Base-by-base conservation (phyloP, 2,888 invertebrate genomes). In the Camponotus fellah region DNA sequence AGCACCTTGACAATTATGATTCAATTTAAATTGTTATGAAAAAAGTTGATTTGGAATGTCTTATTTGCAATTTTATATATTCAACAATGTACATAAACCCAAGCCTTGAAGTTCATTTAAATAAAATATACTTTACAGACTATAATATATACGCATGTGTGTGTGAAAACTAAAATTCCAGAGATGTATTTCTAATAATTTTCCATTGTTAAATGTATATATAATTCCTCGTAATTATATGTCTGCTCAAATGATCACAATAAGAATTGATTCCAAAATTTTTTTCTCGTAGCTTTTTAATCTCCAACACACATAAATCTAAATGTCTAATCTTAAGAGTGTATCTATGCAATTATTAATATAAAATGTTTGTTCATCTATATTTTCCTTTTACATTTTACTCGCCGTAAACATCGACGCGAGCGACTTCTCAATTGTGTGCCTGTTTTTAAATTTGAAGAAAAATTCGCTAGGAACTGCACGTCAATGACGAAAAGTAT, bases 401-500 rank as follows among this genome's bases (percentile, higher is more conserved):
- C 9, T 62, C 32, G 40, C 43, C n/a, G 21, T 43, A 21, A 21
- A 1, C 4, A 26, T 26, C 26, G 26, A 26, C 26, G 26, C 32
- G 26, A 32, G 43, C 14, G 21, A 46, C 43, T 46, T 10, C 0
- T 43, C 34, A 17, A 9, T 17, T 75, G 26, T 26, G 17, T 75
- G 10, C 21, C 10, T n/a, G 46, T 64, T 64, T 75, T 75, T 21
- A n/a, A 62, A 74, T 43, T 60, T 21, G 17, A 12, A 66, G 8
- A 10, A 49, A 49, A 64, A 53, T 53, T 34, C 9, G 37, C 37
- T n/a, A n/a, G 8, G 34, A 40, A 40, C 58, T 56, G 26, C 26
- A 49, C 17, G 43, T 40, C 49, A 62, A 49, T 49, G 2, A 17
- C 49, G 46, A 3, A 32, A 79, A 43, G 65, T 65, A 53, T 53